Base-by-base conservation (phyloP, 2,113 vertebrate species). In the Damaliscus lunatus region DNA sequence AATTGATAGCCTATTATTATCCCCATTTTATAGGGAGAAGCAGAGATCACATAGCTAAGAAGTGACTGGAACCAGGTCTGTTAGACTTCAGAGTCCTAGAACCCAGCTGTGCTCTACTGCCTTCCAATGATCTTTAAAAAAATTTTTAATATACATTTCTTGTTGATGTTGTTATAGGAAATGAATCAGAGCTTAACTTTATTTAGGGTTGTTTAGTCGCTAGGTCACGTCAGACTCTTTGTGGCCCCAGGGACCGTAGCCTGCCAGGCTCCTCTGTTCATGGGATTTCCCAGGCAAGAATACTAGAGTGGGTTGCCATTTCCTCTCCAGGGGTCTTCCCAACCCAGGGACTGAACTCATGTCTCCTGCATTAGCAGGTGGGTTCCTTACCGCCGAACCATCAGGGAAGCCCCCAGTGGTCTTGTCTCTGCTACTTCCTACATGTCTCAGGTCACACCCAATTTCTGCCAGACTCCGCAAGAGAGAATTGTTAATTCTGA, bases 391-490 rank as follows among this genome's bases (percentile, higher is more conserved):
- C 6, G 7, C 6, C 27, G 40, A 77, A 77, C 21, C 71, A 77
- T 43, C 71, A 43, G 23, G 71, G 40, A 43, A 43, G 71, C 71
- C 40, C 71, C 71, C 23, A 43, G 29, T 17, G 71, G 62, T 74
- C 84, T 60, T 43, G 33, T 29, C 40, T 43, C 62, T 36, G 33
- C 62, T 6, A 5, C 33, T 88, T 84, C 57, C 29, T 21, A 89
- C 23, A 33, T 59, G 31, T 77, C 71, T 89, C 77, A 92, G 88
- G 48, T 67, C 62, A 53, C 33, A 57, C 12, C 14, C 33, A 31
- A 67, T 90, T 94, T 96, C 52, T 83, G 27, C 36, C 85, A 88
- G 64, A 90, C 60, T 85, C 50, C 12, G 67, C 91, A 96, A 84
- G 33, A 89, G 0, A 80, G 74, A 87, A 95, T 29, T 87, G 6